Evolutionary conservation across 2,797 vertebrate species (phyloP), one percentile per base, ranked within the genome.

Genomic region (Gadopsis marmoratus): DNA sequence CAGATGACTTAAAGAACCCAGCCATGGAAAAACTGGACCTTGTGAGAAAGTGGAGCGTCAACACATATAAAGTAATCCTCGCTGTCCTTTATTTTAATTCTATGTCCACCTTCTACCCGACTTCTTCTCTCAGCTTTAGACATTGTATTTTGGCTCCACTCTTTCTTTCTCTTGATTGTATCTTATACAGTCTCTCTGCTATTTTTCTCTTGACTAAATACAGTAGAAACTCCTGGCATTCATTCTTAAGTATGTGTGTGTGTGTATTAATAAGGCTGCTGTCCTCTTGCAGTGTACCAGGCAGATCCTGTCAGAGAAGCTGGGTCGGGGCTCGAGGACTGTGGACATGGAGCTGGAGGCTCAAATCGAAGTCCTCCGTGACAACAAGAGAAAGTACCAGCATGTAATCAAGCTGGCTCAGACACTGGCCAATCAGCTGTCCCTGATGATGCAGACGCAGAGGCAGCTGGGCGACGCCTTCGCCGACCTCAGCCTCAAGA

Each of bases 361-460:
- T 67, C 98, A 98, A 85, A 99, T 99, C 58, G 98, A 99, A 79
- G 92, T 98, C 86, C 93, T 99, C 73, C 96, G 97, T 31, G 98
- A 99, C 86, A 99, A 99, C 93, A 99, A 99, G 93, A 97, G 96
- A 85, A 99, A 98, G 86, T 99, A 99, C 2, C 98, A 99, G 94
- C 94, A 98, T 78, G 95, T 99, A 74, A 94, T 99, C 90, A 96
- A 89, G 89, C 94, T 99, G 93, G 97, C 98, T 17, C 98, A 98
- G 93, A 98, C 95, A 0, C 93, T 99, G 88, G 96, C 96, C 53
- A 91, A 64, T 23, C 98, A 99, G 91, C 97, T 99, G 84, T 96
- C 96, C 74, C 97, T 97, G 94, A 97, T 99, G 91, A 97, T 99
- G 73, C 96, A 97, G 91, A 99, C 98, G 4, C 98, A 99, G 93